Evolutionary conservation across 2,113 vertebrate species (phyloP), one percentile per base, ranked within the genome.

Genomic region (Cryptoleucopteryx plumbea): DNA sequence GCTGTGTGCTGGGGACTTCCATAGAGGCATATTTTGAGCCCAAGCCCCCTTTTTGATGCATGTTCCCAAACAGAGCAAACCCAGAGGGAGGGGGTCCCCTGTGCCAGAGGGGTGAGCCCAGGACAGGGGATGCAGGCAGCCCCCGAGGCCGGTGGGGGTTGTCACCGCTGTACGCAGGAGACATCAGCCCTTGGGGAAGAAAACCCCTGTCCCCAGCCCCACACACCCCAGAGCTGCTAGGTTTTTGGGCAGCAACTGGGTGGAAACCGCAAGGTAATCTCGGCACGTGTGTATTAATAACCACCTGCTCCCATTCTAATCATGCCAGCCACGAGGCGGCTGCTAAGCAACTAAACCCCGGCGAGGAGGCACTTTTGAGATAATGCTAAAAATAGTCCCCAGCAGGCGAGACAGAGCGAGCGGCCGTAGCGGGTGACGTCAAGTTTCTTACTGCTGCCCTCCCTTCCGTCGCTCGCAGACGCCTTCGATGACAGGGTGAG

Each of bases 271-370:
- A 6, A 15, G 84, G 92, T 55, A 52, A 86, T 16, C 82, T 93
- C 90, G 0, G 4, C 77, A n/a, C 52, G 19, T 16, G 86, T 47
- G 82, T 70, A 9, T 31, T 47, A 17, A 26, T 38, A 86, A 11
- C 78, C 1, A 40, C 79, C 88, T 42, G 53, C 42, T 61, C 70
- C 71, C 82, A 7, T 26, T 90, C 91, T 23, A 59, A 36, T 10
- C 94, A 5, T 11, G 5, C 17, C 67, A 36, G 92, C 55, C 38
- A 21, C 11, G 25, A 88, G 34, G 75, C 7, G 58, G 97, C 97
- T 98, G 97, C 98, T 97, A 95, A 92, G 97, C 97, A 97, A 97
- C 97, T 80, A 19, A 62, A 70, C 88, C 95, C 79, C 2, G 1
- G 79, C 31, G 11, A 78, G 95, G 81, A 94, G 88, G 80, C 88